A percentile compares a stretch with the other conserved stretches of the same genome.
These are phyloP conservation scores for Cryptus viduatorius DNA, from an alignment of 2,888 invertebrate genomes.

Conservation along the genomic window DNA sequence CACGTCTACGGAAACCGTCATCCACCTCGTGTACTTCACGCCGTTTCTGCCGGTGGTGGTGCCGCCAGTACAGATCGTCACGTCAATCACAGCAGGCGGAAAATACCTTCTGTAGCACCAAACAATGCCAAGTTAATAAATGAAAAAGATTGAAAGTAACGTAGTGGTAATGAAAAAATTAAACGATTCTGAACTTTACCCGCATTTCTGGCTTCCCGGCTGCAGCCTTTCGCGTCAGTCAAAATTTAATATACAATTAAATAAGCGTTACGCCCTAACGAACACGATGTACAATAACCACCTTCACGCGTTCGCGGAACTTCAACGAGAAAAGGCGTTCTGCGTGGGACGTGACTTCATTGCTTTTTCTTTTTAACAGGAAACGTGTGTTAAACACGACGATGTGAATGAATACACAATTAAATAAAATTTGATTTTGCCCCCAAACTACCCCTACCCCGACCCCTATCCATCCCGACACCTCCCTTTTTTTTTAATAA, in stretches of 20 bases:
- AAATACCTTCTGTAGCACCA: constrained; percentile 13
- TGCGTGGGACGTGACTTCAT: too few relatives aligned
- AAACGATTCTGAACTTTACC: constrained; percentile 35
- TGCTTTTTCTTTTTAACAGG: too few relatives aligned
- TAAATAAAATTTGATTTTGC: not conserved
- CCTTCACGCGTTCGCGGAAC: not conserved
- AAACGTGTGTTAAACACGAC: too few relatives aligned
- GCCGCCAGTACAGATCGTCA: constrained; percentile 15
- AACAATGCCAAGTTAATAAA: constrained; percentile 42
- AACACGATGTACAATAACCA: not conserved
- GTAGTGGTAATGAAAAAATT: constrained; percentile 22
- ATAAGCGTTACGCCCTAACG: not conserved
- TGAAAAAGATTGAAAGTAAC: not conserved
- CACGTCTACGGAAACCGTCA: constrained; percentile 47
- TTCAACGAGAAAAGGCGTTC: not conserved
- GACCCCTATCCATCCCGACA: too few relatives aligned
- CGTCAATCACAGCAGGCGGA: constrained; percentile 55
- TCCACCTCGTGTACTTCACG: constrained; percentile 19
- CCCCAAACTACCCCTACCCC: too few relatives aligned
- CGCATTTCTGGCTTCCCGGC: not conserved
- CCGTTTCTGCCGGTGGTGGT: not conserved
- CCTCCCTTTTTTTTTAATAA: not conserved
- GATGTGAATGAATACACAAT: not conserved
- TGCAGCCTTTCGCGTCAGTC: not conserved
- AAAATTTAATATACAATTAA: constrained; percentile 5